These are phyloP conservation scores for Pseudolaguvia tuberculata DNA, from an alignment of 2,113 vertebrate genomes.

Conservation along the genomic window DNA sequence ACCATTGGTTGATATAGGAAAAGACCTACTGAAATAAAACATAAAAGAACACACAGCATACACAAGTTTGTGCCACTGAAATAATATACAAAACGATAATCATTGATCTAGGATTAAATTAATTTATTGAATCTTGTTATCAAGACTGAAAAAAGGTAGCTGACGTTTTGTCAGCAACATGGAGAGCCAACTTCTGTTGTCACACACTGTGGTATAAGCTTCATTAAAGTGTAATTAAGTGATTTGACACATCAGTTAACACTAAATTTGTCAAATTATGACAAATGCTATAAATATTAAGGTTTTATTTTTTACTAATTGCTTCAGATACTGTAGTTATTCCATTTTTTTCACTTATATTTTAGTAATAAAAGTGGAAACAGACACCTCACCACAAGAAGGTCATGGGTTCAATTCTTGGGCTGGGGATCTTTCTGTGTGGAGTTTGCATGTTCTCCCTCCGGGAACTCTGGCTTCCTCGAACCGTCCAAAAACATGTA, in stretches of 20 bases:
- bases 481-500: no score
- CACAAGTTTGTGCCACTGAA: background rate
- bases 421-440: no score
- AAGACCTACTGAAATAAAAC: background rate
- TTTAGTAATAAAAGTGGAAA: background rate
- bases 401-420: no score
- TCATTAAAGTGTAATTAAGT: conserved; percentile 12
- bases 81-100: no score
- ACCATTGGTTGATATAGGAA: background rate
- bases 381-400: no score
- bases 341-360: background rate
- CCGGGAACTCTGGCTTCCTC: no score
- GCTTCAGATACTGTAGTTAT: background rate
- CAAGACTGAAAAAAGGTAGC: background rate
- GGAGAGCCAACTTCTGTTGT: conserved; percentile 18
- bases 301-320: background rate
- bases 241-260: conserved; percentile 15
- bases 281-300: background rate
- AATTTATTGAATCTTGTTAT: background rate
- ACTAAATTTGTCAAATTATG: conserved; percentile 1
- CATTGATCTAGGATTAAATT: no score
- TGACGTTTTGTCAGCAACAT: background rate
- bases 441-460: no score
- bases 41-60: background rate
- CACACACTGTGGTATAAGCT: background rate